Evolutionary conservation across 2,797 vertebrate genomes (phyloP).

Genomic region (Hybognathus amarus): DNA sequence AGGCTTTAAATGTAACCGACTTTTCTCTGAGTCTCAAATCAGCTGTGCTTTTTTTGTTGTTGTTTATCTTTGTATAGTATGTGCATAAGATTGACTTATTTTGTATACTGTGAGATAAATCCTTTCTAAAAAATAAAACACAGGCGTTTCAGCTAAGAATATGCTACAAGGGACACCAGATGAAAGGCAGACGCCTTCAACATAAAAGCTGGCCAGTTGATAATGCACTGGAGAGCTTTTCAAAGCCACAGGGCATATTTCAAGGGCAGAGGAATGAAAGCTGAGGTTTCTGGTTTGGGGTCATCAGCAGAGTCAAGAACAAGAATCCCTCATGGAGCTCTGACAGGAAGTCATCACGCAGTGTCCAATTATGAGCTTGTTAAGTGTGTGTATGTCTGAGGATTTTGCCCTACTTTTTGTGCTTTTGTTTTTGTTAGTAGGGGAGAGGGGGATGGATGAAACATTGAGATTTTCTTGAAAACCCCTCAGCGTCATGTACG

Average conservation of each 20-base stretch:
- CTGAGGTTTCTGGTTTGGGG: conserved; percentile 78
- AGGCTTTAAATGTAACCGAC: background rate
- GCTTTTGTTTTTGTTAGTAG: conserved; percentile 42
- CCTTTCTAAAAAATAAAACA: conserved; percentile 42
- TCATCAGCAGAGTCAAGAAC: conserved; percentile 79
- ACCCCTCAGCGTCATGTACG: too few relatives aligned
- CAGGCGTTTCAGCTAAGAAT: conserved; percentile 25
- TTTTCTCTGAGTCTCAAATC: background rate
- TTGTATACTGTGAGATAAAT: too few relatives aligned
- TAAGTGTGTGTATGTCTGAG: conserved; percentile 31
- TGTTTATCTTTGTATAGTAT: background rate
- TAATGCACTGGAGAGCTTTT: conserved; percentile 72
- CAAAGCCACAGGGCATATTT: conserved; percentile 75
- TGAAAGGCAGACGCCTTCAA: conserved; percentile 53
- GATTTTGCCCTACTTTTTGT: conserved; percentile 42
- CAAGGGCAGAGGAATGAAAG: conserved; percentile 75
- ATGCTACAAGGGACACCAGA: conserved; percentile 49
- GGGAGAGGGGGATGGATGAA: too few relatives aligned
- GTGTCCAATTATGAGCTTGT: conserved; percentile 64
- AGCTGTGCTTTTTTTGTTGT: background rate
- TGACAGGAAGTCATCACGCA: conserved; percentile 76
- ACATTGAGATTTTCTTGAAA: too few relatives aligned
- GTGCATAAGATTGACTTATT: background rate
- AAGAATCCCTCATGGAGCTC: conserved; percentile 73
- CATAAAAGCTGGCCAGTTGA: conserved; percentile 58